Conservation (phyloP, 2,113 vertebrate species). For the Colossoma macropomum region DNA sequence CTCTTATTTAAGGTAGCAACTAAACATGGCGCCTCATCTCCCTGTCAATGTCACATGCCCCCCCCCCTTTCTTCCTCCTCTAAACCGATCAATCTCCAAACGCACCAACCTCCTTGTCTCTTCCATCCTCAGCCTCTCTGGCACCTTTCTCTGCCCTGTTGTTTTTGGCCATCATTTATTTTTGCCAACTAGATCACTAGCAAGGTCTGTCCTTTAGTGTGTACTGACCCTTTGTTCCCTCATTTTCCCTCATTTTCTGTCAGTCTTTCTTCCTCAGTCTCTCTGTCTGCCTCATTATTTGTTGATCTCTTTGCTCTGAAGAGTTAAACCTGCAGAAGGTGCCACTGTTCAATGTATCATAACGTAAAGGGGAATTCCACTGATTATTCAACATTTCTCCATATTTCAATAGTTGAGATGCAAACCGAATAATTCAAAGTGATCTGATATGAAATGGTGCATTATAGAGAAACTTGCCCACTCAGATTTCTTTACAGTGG, state of each 20-base stretch:
- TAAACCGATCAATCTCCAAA: neutral
- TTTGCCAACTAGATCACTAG: neutral
- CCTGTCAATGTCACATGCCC: neutral
- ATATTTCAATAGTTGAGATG: no score
- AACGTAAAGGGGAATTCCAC: no score
- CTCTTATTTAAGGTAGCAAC: constrained; percentile 6
- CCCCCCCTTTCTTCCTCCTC: neutral
- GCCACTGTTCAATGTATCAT: constrained; percentile 13
- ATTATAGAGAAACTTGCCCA: no score
- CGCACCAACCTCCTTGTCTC: constrained; percentile 1
- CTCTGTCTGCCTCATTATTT: constrained; percentile 1
- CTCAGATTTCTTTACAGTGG: no score
- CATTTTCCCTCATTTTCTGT: neutral
- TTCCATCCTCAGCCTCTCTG: neutral
- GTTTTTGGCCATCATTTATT: constrained; percentile 3
- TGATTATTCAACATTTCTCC: no score
- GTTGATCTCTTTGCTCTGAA: neutral
- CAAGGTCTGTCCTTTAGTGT: neutral
- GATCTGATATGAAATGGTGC: no score
- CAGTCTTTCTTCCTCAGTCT: neutral
- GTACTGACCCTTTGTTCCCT: neutral
- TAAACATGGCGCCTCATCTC: constrained; percentile 32
- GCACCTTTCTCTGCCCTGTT: neutral
- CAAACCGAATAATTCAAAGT: no score
- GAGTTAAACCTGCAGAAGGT: constrained; percentile 14